These are phyloP conservation scores for Helicolenus hilgendorfi DNA, from an alignment of 2,797 vertebrate genomes.

Conservation along the genomic window DNA sequence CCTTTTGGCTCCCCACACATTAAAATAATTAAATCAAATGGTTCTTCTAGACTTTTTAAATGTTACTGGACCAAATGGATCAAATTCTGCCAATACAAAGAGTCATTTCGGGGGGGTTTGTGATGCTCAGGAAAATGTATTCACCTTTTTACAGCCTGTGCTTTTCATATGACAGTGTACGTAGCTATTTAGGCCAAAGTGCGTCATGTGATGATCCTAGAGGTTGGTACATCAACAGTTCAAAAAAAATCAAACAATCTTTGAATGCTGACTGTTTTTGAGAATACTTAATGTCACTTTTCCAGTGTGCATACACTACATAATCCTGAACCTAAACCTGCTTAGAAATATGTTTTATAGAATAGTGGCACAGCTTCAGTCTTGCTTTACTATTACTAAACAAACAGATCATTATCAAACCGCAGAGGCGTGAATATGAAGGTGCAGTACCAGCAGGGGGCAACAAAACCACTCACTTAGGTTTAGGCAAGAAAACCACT, in stretches of 20 bases:
- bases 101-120: background rate
- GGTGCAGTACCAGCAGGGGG: too few species aligned
- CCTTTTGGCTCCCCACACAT: background rate
- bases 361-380: background rate
- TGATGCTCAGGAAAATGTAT: background rate
- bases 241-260: slow-evolving; percentile 1
- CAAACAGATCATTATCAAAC: background rate
- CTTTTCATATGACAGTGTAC: background rate
- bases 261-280: background rate
- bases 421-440: too few species aligned
- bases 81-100: background rate
- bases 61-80: background rate
- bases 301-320: background rate
- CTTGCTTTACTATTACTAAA: background rate
- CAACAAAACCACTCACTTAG: too few species aligned
- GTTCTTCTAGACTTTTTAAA: background rate
- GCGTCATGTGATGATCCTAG: background rate
- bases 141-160: background rate
- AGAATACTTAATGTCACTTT: background rate
- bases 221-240: background rate
- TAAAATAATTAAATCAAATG: background rate
- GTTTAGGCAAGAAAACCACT: too few species aligned
- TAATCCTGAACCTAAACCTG: background rate
- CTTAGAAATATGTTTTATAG: background rate
- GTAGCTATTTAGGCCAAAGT: background rate